Base-by-base conservation (phyloP, 2,888 invertebrate genomes). In the Epinotia brunnichana region DNA sequence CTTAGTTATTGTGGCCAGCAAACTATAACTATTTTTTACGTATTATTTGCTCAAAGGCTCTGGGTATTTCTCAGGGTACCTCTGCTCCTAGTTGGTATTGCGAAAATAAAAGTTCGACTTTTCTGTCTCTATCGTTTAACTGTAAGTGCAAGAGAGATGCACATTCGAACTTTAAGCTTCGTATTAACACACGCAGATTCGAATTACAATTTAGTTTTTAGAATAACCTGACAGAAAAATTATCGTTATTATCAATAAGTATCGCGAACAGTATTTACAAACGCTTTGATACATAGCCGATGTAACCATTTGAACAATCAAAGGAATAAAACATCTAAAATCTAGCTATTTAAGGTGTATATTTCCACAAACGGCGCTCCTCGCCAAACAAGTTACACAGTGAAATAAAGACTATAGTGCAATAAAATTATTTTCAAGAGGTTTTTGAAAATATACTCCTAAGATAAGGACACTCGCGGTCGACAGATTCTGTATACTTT, bases 391-490 rank as follows among this genome's bases (percentile, higher is more conserved):
- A 15, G n/a, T 48, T 48, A 13, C n/a, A 48, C n/a, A 7, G n/a
- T 48, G 48, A 48, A 48, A 48, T n/a, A 48, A n/a, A 9, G 35
- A 35, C 35, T n/a, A 48, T 41, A 5, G 48, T n/a, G 48, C 48
- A n/a, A n/a, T 7, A 1, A n/a, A n/a, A n/a, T 48, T 48, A 48
- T 48, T 48, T n/a, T 48, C 44, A 13, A 13, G n/a, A 48, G 48
- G n/a, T n/a, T 48, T 48, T 48, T n/a, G 48, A 48, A 48, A 48
- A 48, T 48, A 48, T 48, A 48, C n/a, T 48, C 10, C 44, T 48
- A 21, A 35, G 41, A 11, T 69, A 59, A 69, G 57, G 68, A 68
- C 68, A 69, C 63, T 73, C 51, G 11, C 39, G 63, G 63, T 69
- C 63, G 29, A 63, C 39, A 41, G 63, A 69, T 69, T 29, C 24